phyloP scores from a whole-genome alignment of 2,113 vertebrate species.

The Gobiocypris rarus region DNA sequence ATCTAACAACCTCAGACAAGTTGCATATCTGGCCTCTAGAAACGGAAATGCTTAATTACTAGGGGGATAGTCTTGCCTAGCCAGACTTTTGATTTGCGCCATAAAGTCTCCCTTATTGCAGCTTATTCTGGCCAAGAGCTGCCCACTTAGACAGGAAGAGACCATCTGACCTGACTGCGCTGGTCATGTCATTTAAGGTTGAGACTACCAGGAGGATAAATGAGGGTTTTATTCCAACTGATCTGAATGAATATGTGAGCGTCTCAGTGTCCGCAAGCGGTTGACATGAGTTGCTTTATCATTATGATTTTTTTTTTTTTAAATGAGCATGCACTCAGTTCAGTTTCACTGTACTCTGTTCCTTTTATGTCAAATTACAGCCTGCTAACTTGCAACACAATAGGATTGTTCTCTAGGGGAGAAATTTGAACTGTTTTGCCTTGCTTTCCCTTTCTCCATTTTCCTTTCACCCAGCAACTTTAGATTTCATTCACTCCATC shows the following conservation, averaged over 20 bases:
- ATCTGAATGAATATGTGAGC: background rate
- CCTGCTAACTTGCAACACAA: conserved; percentile 15
- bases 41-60: background rate
- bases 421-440: background rate
- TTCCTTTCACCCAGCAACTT: conserved; percentile 12
- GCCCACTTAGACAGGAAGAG: conserved; percentile 23
- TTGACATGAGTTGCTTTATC: background rate
- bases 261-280: background rate
- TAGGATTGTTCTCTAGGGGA: conserved; percentile 8
- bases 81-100: conserved; percentile 3
- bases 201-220: background rate
- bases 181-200: background rate
- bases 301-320: background rate
- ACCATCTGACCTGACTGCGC: background rate
- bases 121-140: conserved; percentile 4
- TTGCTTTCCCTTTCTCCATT: background rate
- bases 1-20: conserved; percentile 38
- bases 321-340: conserved; percentile 2
- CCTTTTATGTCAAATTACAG: conserved; percentile 9
- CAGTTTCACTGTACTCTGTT: background rate
- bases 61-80: background rate
- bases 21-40: background rate
- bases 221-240: background rate
- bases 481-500: conserved; percentile 29
- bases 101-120: background rate